Evolutionary conservation across 2,113 vertebrate genomes (phyloP).

Genomic region (Hippocampus barbouri): DNA sequence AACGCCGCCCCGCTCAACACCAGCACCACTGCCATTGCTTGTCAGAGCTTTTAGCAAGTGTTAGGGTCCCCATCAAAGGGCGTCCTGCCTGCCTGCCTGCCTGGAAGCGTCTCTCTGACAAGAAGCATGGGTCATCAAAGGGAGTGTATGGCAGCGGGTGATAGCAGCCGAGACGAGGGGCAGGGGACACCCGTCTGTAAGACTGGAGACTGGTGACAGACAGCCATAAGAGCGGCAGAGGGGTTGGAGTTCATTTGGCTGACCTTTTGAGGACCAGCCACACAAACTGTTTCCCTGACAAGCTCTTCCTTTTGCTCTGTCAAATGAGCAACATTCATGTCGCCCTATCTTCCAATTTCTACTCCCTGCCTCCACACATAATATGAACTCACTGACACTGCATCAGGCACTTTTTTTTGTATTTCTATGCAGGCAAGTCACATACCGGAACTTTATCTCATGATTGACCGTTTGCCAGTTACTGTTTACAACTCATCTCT

Average conservation of each 20-base stretch:
- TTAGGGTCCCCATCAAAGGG: constrained; percentile 66
- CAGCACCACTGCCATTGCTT: constrained; percentile 20
- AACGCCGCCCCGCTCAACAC: constrained; percentile 38
- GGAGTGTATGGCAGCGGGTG: constrained; percentile 35
- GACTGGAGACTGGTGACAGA: constrained; percentile 49
- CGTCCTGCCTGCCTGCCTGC: constrained; percentile 62
- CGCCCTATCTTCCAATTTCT: constrained; percentile 47
- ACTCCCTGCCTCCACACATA: constrained; percentile 32
- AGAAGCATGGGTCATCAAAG: constrained; percentile 63
- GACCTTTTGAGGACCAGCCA: constrained; percentile 66
- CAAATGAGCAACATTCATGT: constrained; percentile 32
- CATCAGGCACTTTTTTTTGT: constrained; percentile 17
- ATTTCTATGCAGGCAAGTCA: constrained; percentile 3
- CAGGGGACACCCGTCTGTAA: constrained; percentile 49
- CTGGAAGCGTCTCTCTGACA: constrained; percentile 60
- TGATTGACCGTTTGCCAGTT: constrained; percentile 18
- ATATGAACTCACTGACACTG: constrained; percentile 39
- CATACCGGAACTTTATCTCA: constrained; percentile 7
- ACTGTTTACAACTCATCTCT: constrained; percentile 20
- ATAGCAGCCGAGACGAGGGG: constrained; percentile 36
- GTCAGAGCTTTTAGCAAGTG: constrained; percentile 56
- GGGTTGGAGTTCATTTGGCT: constrained; percentile 51
- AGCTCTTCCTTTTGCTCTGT: constrained; percentile 68
- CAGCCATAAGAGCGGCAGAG: constrained; percentile 43
- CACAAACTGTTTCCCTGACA: constrained; percentile 70